phyloP scores from a whole-genome alignment of 2,888 invertebrate genomes.

The Cheilosia soror region DNA sequence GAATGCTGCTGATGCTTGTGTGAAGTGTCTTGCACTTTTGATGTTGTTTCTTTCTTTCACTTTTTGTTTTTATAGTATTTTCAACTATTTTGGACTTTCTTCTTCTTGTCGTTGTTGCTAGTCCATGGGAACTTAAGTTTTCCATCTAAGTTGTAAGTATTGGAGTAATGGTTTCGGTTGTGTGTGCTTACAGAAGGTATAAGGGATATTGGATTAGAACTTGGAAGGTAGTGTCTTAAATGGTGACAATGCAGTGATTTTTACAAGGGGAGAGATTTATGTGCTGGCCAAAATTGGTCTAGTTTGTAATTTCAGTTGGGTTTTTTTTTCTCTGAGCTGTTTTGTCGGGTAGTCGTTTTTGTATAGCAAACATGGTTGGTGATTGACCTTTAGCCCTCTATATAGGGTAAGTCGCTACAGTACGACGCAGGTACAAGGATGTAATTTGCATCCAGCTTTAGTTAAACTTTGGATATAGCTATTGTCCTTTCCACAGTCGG shows the following conservation, averaged over 20 bases:
- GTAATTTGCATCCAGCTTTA: too few relatives aligned
- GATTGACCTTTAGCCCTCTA: too few relatives aligned
- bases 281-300: not conserved
- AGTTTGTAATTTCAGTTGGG: too few relatives aligned
- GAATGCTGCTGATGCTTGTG: constrained; percentile 21
- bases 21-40: constrained; percentile 55
- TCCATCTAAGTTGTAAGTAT: constrained; percentile 17
- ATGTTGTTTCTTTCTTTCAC: constrained; percentile 13
- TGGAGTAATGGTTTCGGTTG: not conserved
- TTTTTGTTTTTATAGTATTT: constrained; percentile 15
- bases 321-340: too few relatives aligned
- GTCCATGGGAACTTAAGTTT: constrained; percentile 10
- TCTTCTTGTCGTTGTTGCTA: not conserved
- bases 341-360: too few relatives aligned
- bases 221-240: not conserved
- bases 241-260: not conserved
- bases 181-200: not conserved
- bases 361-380: too few relatives aligned
- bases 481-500: too few relatives aligned
- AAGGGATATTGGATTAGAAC: constrained; percentile 2
- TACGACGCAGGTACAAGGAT: too few relatives aligned
- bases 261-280: not conserved
- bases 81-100: not conserved
- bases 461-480: too few relatives aligned
- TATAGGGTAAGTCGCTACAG: too few relatives aligned